These are phyloP conservation scores for Phoebastria nigripes DNA, from an alignment of 2,797 vertebrate genomes.

Conservation along the genomic window DNA sequence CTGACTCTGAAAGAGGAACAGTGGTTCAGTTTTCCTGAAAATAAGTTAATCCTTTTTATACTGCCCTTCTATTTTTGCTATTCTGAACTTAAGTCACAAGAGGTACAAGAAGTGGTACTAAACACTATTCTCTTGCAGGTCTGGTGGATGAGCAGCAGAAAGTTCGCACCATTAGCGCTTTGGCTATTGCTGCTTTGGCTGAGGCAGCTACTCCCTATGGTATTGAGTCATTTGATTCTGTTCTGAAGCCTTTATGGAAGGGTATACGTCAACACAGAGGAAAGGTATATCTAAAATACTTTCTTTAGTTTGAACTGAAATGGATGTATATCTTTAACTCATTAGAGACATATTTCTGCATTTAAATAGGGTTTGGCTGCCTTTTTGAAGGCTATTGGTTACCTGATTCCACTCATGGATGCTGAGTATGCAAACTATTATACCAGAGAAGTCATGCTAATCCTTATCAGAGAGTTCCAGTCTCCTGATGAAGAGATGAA, in stretches of 20 bases:
- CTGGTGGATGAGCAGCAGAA: conserved; percentile 99
- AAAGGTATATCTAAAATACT: conserved; percentile 79
- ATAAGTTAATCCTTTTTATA: not conserved
- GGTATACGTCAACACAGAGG: conserved; percentile 98
- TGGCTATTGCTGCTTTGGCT: conserved; percentile 96
- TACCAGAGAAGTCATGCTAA: conserved; percentile 98
- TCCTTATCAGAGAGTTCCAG: conserved; percentile 98
- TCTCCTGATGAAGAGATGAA: conserved; percentile 99
- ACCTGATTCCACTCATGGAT: conserved; percentile 98
- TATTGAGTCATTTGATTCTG: conserved; percentile 98
- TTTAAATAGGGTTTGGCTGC: conserved; percentile 91
- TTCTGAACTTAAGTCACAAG: not conserved
- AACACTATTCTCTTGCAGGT: conserved; percentile 72
- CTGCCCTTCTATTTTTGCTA: not conserved
- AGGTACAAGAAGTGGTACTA: not conserved
- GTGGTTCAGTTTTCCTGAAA: not conserved
- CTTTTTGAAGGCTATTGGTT: conserved; percentile 98
- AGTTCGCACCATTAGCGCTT: conserved; percentile 95
- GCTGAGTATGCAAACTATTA: conserved; percentile 99
- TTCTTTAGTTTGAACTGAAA: not conserved
- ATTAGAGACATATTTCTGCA: not conserved
- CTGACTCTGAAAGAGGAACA: not conserved
- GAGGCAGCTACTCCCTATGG: conserved; percentile 98
- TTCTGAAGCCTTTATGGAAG: conserved; percentile 98
- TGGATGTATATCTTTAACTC: not conserved